Conservation (phyloP, 2,888 invertebrate genomes). For the Pomacea canaliculata region DNA sequence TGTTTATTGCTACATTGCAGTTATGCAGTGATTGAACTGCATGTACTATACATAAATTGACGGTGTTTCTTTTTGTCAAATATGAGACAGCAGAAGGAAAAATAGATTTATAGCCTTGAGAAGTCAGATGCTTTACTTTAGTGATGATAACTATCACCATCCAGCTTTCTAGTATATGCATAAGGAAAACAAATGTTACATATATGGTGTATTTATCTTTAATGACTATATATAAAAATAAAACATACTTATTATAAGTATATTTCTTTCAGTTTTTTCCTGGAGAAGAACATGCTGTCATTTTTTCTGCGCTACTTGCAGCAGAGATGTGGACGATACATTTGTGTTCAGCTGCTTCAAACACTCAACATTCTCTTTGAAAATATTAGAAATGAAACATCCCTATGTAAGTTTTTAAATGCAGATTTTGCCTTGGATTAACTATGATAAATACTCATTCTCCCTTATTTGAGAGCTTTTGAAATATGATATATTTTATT, state of each 20-base stretch:
- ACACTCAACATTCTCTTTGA: slow-evolving; percentile 99
- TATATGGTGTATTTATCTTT: too few species aligned
- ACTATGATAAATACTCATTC: background rate
- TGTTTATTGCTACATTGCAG: too few species aligned
- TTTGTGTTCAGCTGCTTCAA: slow-evolving; percentile 97
- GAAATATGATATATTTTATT: background rate
- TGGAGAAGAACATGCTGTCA: slow-evolving; percentile 99
- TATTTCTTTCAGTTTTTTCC: slow-evolving; percentile 85
- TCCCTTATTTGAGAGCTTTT: background rate
- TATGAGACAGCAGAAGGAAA: too few species aligned
- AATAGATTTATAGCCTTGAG: too few species aligned
- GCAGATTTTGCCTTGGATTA: background rate
- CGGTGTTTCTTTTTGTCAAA: too few species aligned
- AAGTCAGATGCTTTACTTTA: too few species aligned
- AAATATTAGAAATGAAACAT: slow-evolving; percentile 98
- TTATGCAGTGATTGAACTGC: too few species aligned
- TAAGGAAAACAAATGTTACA: too few species aligned
- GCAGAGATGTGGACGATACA: slow-evolving; percentile 96
- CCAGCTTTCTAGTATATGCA: too few species aligned
- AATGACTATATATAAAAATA: too few species aligned
- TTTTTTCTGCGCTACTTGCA: slow-evolving; percentile 98
- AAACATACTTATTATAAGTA: background rate
- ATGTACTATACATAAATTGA: too few species aligned
- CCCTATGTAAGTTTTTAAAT: slow-evolving; percentile 84
- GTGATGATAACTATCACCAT: too few species aligned